A percentile compares a stretch with the other conserved stretches of the same genome.
phyloP scores from a whole-genome alignment of 2,113 vertebrate genomes.

The Otus sunia region DNA sequence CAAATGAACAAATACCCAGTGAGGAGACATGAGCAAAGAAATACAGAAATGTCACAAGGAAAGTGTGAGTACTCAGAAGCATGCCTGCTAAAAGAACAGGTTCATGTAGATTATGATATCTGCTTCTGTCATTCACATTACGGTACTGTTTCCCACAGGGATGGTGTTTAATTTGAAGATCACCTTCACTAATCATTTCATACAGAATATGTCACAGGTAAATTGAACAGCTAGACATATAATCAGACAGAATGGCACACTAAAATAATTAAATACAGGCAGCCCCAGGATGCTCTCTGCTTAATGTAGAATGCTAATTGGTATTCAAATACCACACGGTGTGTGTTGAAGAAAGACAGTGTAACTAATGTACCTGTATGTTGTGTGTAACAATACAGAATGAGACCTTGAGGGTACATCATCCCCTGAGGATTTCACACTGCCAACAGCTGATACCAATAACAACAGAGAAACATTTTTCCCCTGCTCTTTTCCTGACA shows the following conservation, averaged over 20 bases:
- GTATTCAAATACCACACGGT: not conserved
- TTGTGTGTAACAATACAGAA: constrained; percentile 23
- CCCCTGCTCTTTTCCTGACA: constrained; percentile 39
- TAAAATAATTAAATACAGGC: constrained; percentile 47
- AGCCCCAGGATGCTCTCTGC: constrained; percentile 54
- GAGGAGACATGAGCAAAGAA: not conserved
- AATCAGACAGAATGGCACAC: constrained; percentile 20
- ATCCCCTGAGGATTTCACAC: constrained; percentile 51
- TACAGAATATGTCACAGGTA: constrained; percentile 47
- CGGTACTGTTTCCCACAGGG: not conserved
- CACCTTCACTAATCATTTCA: constrained; percentile 4
- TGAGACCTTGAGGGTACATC: constrained; percentile 53
- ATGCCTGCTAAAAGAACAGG: not conserved
- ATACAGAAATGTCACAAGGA: not conserved
- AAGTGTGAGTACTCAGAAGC: not conserved
- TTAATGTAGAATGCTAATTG: constrained; percentile 64
- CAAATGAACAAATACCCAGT: not conserved
- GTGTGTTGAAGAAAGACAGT: constrained; percentile 49
- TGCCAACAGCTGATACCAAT: constrained; percentile 63
- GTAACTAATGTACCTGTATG: constrained; percentile 66
- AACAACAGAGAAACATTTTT: constrained; percentile 28
- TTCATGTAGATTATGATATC: not conserved
- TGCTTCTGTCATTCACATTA: not conserved
- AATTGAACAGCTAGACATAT: constrained; percentile 34
- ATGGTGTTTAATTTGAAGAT: constrained; percentile 24